Evolutionary conservation across 2,113 vertebrate genomes (phyloP).

Genomic region (Nothocercus nigrocapillus): DNA sequence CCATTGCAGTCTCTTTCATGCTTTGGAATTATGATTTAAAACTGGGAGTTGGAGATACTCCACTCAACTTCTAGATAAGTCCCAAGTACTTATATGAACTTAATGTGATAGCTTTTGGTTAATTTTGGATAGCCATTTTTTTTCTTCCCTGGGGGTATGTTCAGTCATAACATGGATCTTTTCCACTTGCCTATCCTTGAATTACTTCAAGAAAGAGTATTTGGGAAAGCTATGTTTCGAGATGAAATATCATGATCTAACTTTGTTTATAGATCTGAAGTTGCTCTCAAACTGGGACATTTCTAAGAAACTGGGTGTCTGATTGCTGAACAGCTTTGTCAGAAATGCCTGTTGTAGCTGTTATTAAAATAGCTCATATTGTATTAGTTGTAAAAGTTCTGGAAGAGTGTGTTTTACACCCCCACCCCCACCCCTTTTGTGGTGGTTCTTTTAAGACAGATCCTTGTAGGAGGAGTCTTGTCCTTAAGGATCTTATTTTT

Average conservation of each 20-base stretch:
- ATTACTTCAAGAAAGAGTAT: background rate
- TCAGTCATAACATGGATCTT: background rate
- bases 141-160: background rate
- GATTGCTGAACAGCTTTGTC: background rate
- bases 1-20: constrained; percentile 9
- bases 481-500: background rate
- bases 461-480: background rate
- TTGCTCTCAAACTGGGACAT: background rate
- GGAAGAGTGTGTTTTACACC: background rate
- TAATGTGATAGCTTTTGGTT: background rate
- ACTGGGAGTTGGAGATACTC: background rate
- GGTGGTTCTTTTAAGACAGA: background rate
- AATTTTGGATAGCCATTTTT: background rate
- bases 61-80: background rate
- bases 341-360: background rate
- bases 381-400: background rate
- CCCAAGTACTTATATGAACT: background rate
- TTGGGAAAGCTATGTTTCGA: background rate
- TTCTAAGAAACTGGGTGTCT: background rate
- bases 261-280: background rate
- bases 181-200: background rate
- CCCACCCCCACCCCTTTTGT: background rate
- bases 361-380: background rate
- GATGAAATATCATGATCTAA: background rate
- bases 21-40: background rate